Evolutionary conservation across 2,797 vertebrate genomes (phyloP).

Genomic region (Vireo griseus): DNA sequence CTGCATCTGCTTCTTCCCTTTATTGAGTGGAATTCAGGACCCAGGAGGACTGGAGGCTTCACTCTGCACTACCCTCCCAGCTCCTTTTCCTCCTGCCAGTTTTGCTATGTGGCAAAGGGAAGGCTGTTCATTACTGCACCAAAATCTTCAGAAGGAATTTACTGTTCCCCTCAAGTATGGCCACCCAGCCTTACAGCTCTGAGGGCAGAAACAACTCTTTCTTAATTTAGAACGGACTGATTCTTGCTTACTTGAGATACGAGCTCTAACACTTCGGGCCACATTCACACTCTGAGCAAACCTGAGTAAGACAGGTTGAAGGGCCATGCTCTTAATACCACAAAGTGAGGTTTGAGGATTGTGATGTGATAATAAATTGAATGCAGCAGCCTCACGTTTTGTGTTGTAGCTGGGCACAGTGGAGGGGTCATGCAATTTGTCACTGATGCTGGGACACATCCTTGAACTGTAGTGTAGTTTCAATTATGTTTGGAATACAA

Average conservation of each 20-base stretch:
- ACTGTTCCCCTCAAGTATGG: not conserved
- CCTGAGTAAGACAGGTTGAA: not conserved
- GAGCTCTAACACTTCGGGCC: not conserved
- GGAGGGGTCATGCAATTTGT: not conserved
- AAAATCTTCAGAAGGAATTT: not conserved
- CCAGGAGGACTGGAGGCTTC: not conserved
- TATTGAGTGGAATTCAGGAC: not conserved
- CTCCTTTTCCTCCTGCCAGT: not conserved
- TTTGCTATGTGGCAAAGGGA: not conserved
- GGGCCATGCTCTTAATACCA: not conserved
- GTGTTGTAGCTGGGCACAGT: fast-evolving
- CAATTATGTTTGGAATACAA: not conserved
- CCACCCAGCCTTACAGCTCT: not conserved
- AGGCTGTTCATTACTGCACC: not conserved
- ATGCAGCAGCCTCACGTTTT: not conserved
- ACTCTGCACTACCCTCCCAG: not conserved
- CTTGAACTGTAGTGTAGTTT: not conserved
- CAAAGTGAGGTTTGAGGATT: not conserved
- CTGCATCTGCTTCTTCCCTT: not conserved
- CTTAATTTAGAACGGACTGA: not conserved
- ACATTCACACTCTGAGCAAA: not conserved
- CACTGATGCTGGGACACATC: not conserved
- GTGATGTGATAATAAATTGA: not conserved
- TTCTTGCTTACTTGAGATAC: not conserved
- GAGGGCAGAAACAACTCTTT: not conserved